These are phyloP conservation scores for Molorchus minor DNA, from an alignment of 2,888 invertebrate species.

Conservation along the genomic window DNA sequence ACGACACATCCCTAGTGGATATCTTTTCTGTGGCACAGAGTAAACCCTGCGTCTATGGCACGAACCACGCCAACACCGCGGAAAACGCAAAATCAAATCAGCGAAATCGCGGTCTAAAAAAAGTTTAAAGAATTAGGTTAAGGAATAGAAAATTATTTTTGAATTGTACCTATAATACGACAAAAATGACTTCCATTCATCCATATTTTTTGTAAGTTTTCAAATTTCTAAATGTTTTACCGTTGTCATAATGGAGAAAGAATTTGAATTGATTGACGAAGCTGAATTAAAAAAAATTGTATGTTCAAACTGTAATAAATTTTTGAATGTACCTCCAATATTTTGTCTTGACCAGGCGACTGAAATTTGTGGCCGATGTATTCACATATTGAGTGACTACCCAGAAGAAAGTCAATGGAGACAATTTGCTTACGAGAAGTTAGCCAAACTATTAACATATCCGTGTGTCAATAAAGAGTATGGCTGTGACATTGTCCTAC, in stretches of 20 bases:
- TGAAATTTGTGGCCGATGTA: constrained; percentile 42
- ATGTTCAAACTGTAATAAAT: constrained; percentile 37
- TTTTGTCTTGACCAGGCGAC: constrained; percentile 27
- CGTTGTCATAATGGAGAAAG: constrained; percentile 25
- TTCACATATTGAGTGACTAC: constrained; percentile 3
- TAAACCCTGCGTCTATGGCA: no score
- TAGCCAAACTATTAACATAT: constrained; percentile 38
- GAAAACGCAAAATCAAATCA: no score
- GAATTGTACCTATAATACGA: no score
- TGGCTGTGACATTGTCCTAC: constrained; percentile 39
- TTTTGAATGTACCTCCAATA: constrained; percentile 39
- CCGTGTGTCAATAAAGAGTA: constrained; percentile 41
- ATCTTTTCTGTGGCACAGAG: no score
- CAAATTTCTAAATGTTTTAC: no score
- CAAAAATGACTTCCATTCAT: no score
- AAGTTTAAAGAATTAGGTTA: no score
- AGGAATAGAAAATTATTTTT: no score
- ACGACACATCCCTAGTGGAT: no score
- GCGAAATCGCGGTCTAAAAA: no score
- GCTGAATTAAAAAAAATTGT: constrained; percentile 23
- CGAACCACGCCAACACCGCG: no score
- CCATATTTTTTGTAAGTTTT: no score
- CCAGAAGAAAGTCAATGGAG: constrained; percentile 26
- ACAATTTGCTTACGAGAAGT: constrained; percentile 40
- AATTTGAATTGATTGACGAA: constrained; percentile 33